Conservation (phyloP, 2,797 vertebrate species). For the Buceros bicornis region DNA sequence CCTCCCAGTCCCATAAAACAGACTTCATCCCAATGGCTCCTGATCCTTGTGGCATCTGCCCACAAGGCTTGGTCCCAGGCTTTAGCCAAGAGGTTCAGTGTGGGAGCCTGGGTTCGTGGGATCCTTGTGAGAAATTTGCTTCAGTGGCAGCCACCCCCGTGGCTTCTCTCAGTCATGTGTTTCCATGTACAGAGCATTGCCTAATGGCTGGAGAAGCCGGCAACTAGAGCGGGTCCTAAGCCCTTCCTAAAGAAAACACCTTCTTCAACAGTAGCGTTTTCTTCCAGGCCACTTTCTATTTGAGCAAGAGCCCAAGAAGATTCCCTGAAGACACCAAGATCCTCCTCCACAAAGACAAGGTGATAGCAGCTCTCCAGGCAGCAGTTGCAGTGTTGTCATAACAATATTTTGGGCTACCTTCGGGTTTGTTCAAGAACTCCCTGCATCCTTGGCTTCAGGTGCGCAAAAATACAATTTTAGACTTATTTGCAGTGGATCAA, state of each 20-base stretch:
- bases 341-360: not conserved
- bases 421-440: not conserved
- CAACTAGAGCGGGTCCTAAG: not conserved
- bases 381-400: not conserved
- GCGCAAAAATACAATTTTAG: not conserved
- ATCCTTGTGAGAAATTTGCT: not conserved
- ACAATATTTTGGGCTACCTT: not conserved
- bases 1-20: not conserved
- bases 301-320: not conserved
- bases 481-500: not conserved
- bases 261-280: rapidly evolving
- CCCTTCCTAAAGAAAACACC: not conserved
- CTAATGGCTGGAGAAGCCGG: not conserved
- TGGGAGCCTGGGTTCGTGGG: not conserved
- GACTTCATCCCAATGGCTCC: not conserved
- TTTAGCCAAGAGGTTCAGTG: not conserved
- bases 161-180: rapidly evolving
- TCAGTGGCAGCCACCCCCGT: not conserved
- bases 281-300: not conserved
- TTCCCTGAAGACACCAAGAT: not conserved
- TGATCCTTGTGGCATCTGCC: not conserved
- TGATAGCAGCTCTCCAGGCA: not conserved
- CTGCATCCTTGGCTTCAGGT: not conserved
- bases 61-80: not conserved
- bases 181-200: not conserved